Evolutionary conservation across 35 echinoderm and acorn worm species (phyloP).

Genomic region (Chiridota heheva): DNA sequence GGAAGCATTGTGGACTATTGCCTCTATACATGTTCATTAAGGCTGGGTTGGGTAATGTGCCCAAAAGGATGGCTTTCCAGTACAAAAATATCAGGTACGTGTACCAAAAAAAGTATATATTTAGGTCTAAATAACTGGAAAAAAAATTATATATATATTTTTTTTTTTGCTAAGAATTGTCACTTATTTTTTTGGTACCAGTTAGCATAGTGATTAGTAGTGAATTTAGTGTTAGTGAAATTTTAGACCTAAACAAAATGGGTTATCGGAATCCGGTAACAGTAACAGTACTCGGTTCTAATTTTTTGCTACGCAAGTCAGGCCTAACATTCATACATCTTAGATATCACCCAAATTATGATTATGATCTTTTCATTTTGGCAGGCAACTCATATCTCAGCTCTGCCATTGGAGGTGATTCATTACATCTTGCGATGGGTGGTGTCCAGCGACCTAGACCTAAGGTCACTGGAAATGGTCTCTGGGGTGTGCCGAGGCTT

Average conservation of each 20-base stretch:
- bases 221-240: background rate
- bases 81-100: too few relatives aligned
- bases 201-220: too few relatives aligned
- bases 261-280: background rate
- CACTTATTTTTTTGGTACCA: too few relatives aligned
- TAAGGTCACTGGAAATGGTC: slow-evolving; percentile 75
- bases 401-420: slow-evolving; percentile 74
- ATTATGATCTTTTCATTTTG: background rate
- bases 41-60: too few relatives aligned
- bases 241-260: background rate
- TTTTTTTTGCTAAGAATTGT: too few relatives aligned
- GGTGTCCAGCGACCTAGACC: slow-evolving; percentile 68
- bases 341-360: background rate
- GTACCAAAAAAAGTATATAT: too few relatives aligned
- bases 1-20: too few relatives aligned
- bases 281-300: background rate
- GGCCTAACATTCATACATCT: background rate
- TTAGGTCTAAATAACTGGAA: too few relatives aligned
- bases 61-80: too few relatives aligned
- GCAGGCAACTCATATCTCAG: slow-evolving; percentile 83
- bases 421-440: slow-evolving; percentile 84
- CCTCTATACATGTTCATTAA: too few relatives aligned
- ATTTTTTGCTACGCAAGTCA: background rate
- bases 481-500: slow-evolving; percentile 87
- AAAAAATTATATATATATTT: too few relatives aligned